Base-by-base conservation (phyloP, 2,797 vertebrate species). In the Malacoctenus gilli region DNA sequence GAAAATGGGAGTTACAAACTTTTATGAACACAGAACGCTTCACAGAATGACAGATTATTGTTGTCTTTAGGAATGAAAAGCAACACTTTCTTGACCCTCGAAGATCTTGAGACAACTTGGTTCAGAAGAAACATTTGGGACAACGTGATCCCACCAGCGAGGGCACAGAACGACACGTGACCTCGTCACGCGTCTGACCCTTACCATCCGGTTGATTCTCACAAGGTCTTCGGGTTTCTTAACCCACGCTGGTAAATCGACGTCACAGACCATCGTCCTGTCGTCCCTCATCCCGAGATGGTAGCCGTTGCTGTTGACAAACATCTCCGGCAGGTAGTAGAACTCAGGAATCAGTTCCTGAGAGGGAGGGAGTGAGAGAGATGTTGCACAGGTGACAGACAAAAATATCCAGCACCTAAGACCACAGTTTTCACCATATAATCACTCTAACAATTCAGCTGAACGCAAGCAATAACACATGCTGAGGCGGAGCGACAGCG, bases 251-350 rank as follows among this genome's bases (percentile, higher is more conserved):
- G 97, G 96, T 58, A 98, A 89, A 63, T 96, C 95, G 41, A 98
- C 95, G 1, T 98, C 94, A 82, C 94, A 93, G 36, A 98, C 95
- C 57, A 89, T 88, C 13, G 73, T 80, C 44, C 94, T 87, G 59
- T 97, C 96, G 62, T 97, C 95, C 72, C 94, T 89, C 84, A 95
- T 85, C 10, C 96, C 96, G 51, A 98, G 89, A 70, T 93, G 93
- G 81, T 96, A 98, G 22, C 91, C 93, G 16, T 95, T 98, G 70
- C 91, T 97, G 92, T 98, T 99, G 82, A 97, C 94, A 83, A 99
- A 96, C 97, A 99, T 98, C 89, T 99, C 97, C 0, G 97, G 97
- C 43, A 98, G 92, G 85, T 99, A 99, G 89, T 95, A 99, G 91
- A 98, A 98, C 87, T 99, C 97, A 6, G 97, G 97, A 85, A 95